Conservation (phyloP, 1,140 invertebrate species). For the Eueides isabella region DNA sequence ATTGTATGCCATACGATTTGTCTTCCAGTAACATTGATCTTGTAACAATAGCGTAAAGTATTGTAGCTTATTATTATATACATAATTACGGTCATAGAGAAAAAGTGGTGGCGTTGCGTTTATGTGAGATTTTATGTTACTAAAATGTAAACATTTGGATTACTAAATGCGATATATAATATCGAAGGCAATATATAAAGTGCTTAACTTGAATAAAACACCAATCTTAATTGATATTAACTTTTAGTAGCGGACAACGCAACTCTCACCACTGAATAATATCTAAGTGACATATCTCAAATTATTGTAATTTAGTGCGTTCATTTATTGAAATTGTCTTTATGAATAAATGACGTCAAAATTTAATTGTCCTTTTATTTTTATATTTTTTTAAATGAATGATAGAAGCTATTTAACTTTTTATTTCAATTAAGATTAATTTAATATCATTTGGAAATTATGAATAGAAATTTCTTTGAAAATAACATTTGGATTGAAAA, state of each 20-base stretch:
- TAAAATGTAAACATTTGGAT: constrained; percentile 13
- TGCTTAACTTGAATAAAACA: constrained; percentile 18
- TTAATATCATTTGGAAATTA: too few relatives aligned
- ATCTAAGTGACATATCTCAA: constrained; percentile 80
- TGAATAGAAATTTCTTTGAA: too few relatives aligned
- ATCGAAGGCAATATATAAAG: constrained; percentile 7
- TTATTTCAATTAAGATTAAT: too few relatives aligned
- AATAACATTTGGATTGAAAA: too few relatives aligned
- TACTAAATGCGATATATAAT: constrained; percentile 5
- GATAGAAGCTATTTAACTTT: neutral
- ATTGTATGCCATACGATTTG: constrained; percentile 81
- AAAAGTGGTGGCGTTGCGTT: constrained; percentile 44
- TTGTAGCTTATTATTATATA: constrained; percentile 78
- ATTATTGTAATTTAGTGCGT: constrained; percentile 80
- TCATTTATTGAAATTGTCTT: constrained; percentile 81
- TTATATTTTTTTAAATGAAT: neutral
- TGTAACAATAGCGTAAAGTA: constrained; percentile 79
- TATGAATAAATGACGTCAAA: constrained; percentile 80
- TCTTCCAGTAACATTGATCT: constrained; percentile 81
- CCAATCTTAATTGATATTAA: constrained; percentile 36
- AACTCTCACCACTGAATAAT: constrained; percentile 65
- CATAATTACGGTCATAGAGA: constrained; percentile 47
- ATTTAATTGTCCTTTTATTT: constrained; percentile 30
- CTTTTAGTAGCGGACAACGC: constrained; percentile 39
- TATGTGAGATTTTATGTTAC: neutral